Percentiles rank a stretch among this genome's conserved stretches.
Evolutionary conservation across 2,113 vertebrate species (phyloP).

Genomic region (Rhineura floridana): DNA sequence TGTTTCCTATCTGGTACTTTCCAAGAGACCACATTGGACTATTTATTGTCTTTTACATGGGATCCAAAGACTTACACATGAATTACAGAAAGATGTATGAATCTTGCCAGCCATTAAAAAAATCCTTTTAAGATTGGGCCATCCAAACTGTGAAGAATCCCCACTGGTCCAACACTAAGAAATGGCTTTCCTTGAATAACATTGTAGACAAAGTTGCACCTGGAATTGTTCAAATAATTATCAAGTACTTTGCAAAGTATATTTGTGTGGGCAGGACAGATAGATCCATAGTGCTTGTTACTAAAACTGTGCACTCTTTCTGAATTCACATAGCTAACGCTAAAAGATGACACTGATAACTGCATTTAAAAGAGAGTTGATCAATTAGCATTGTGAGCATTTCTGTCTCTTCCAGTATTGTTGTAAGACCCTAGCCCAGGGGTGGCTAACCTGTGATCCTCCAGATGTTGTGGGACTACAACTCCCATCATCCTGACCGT

Average conservation of each 20-base stretch:
- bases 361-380: neutral
- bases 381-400: neutral
- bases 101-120: neutral
- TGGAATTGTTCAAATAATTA: neutral
- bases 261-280: neutral
- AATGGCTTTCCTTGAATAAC: neutral
- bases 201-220: neutral
- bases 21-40: neutral
- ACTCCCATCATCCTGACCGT: no score
- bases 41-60: neutral
- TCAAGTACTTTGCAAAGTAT: neutral
- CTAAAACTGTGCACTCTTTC: neutral
- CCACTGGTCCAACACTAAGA: neutral
- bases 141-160: neutral
- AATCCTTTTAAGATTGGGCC: neutral
- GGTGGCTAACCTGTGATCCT: no score
- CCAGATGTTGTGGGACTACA: no score
- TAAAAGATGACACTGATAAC: neutral
- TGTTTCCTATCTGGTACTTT: neutral
- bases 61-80: neutral
- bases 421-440: no score
- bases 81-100: neutral
- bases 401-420: neutral
- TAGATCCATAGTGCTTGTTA: neutral
- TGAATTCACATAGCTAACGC: neutral